Evolutionary conservation across 2,888 invertebrate genomes (phyloP).

Genomic region (Lithophane ornitopus): DNA sequence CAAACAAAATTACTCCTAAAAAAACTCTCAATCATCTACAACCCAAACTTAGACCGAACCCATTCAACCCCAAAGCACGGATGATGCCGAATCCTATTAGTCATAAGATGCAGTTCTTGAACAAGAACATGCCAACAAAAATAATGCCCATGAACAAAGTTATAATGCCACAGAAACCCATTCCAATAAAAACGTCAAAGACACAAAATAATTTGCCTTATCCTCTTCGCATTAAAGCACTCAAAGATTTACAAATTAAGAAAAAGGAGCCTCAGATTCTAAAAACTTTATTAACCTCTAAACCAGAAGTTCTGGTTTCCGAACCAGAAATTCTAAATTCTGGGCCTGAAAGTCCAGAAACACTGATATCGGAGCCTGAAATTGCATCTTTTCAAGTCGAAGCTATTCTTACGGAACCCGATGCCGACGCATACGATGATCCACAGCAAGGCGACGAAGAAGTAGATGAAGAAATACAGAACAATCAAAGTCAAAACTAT

Average conservation of each 20-base stretch:
- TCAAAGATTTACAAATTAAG: conserved; percentile 89
- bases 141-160: conserved; percentile 77
- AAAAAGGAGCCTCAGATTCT: conserved; percentile 89
- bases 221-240: conserved; percentile 87
- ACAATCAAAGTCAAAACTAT: conserved; percentile 82
- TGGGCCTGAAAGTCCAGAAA: conserved; percentile 89
- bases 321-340: conserved; percentile 89
- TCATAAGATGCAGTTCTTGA: conserved; percentile 85
- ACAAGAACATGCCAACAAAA: conserved; percentile 79
- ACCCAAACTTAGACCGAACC: conserved; percentile 87
- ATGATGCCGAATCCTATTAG: conserved; percentile 88
- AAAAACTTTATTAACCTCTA: conserved; percentile 87
- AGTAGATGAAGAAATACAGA: conserved; percentile 73
- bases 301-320: conserved; percentile 86
- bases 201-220: conserved; percentile 85
- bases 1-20: conserved; percentile 83
- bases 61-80: conserved; percentile 88
- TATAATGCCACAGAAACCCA: conserved; percentile 82
- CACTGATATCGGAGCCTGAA: conserved; percentile 88
- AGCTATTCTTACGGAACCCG: conserved; percentile 87
- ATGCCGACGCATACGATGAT: conserved; percentile 82
- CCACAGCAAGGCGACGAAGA: conserved; percentile 76
- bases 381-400: conserved; percentile 89
- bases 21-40: conserved; percentile 79
- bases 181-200: conserved; percentile 82